Evolutionary conservation across 2,888 invertebrate species (phyloP).

Genomic region (Apoda limacodes): DNA sequence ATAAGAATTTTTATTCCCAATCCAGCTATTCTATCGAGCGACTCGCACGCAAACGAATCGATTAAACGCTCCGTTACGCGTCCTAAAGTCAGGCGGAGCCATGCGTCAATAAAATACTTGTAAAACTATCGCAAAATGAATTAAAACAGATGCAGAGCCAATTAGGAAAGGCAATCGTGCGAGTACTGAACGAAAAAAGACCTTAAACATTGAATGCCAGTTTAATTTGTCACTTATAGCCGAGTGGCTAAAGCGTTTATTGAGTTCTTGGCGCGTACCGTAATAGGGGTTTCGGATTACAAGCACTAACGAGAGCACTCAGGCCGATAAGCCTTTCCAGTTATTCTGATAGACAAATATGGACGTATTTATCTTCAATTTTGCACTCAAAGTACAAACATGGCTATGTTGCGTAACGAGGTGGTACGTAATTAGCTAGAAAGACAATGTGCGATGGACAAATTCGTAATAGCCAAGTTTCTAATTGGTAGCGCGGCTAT

Average conservation of each 20-base stretch:
- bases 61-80: constrained; percentile 61
- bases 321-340: constrained; percentile 56
- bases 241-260: constrained; percentile 30
- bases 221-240: constrained; percentile 31
- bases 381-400: constrained; percentile 44
- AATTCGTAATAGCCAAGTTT: constrained; percentile 29
- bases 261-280: constrained; percentile 24
- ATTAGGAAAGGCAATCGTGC: constrained; percentile 68
- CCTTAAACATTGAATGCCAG: constrained; percentile 27
- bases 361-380: constrained; percentile 62
- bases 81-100: constrained; percentile 58
- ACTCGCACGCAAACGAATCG: constrained; percentile 61
- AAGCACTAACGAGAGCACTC: constrained; percentile 59
- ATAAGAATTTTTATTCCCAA: constrained; percentile 25
- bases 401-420: constrained; percentile 43
- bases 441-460: constrained; percentile 29
- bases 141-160: constrained; percentile 68
- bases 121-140: constrained; percentile 70
- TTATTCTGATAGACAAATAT: constrained; percentile 66
- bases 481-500: constrained; percentile 18
- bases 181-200: constrained; percentile 61
- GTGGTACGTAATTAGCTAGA: constrained; percentile 42
- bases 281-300: constrained; percentile 61
- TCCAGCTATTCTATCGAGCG: constrained; percentile 41
- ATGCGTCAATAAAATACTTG: constrained; percentile 68